Conservation (phyloP, 2,113 vertebrate genomes). For the Poeciliopsis occidentalis region DNA sequence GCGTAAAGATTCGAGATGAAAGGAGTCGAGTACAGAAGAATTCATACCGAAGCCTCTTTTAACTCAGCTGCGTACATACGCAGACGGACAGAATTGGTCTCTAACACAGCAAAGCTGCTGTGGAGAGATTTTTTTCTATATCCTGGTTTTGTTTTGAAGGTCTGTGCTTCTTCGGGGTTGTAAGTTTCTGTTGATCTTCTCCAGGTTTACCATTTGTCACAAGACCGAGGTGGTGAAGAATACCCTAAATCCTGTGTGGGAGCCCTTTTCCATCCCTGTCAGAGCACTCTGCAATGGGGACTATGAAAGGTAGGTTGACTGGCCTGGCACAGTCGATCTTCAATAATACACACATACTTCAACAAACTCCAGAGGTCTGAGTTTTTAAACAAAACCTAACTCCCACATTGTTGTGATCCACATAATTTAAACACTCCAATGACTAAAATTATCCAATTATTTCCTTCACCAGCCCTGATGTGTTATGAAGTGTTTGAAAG, state of each 20-base stretch:
- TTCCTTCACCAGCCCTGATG: neutral
- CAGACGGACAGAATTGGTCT: neutral
- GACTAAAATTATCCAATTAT: neutral
- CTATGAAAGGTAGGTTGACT: constrained; percentile 84
- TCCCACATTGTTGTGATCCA: neutral
- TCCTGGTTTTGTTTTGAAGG: neutral
- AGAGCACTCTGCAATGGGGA: constrained; percentile 93
- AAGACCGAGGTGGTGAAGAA: constrained; percentile 85
- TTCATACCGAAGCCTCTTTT: constrained; percentile 9
- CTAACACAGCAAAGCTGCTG: neutral
- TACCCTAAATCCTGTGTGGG: constrained; percentile 90
- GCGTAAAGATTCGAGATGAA: constrained; percentile 20
- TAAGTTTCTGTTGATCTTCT: constrained; percentile 36
- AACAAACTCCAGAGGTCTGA: neutral
- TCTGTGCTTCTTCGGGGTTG: constrained; percentile 21
- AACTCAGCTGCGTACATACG: constrained; percentile 24
- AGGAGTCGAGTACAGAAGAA: constrained; percentile 14
- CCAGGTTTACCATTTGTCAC: constrained; percentile 82
- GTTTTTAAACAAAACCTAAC: neutral
- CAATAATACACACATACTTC: neutral
- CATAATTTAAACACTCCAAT: neutral
- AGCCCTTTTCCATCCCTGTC: constrained; percentile 90
- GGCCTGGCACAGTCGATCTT: constrained; percentile 4
- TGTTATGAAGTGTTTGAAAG: neutral
- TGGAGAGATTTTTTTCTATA: neutral